Base-by-base conservation (phyloP, 2,113 vertebrate genomes). In the Calyptomena viridis region DNA sequence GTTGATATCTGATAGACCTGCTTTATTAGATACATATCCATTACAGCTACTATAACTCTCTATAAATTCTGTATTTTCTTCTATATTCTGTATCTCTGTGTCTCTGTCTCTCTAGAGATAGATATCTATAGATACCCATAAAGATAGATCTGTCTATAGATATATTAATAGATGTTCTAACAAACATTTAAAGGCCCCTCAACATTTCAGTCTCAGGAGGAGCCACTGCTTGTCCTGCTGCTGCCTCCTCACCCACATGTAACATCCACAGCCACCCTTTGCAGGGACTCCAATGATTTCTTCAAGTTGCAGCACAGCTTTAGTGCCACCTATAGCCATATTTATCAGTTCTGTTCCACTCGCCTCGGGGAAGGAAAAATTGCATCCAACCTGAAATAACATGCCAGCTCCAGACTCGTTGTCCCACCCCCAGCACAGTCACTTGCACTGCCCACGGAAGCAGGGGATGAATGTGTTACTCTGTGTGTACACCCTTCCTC, bases 331-430 rank as follows among this genome's bases (percentile, higher is more conserved):
- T 77, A 75, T 31, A 83, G 90, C 88, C 64, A 6, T 6, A 52
- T 52, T 63, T 69, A 88, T 25, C 90, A 74, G 27, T 1, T 59
- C 83, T 39, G 55, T 23, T 77, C 56, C 39, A 8, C 55, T 82
- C 1, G 2, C 76, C 90, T 66, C 30, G 5, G 60, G 59, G 63
- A 67, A 73, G 49, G 82, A 56, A 75, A 56, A 86, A 90, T 12
- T 5, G 0, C 83, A 80, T 39, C 73, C 73, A 94, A 80, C 88
- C 90, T 90, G 92, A 86, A 89, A 96, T 59, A 90, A 86, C 79
- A 90, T 84, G 86, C 25, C 89, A 95, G 88, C 90, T 93, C 31
- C 92, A 93, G 88, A 40, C 92, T 88, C 9, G 49, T 3, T 93
- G 96, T 85, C 84, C 90, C 90, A 72, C 25, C 6, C 77, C 92